phyloP scores from a whole-genome alignment of 2,113 vertebrate species.

The Gymnobelideus leadbeateri region DNA sequence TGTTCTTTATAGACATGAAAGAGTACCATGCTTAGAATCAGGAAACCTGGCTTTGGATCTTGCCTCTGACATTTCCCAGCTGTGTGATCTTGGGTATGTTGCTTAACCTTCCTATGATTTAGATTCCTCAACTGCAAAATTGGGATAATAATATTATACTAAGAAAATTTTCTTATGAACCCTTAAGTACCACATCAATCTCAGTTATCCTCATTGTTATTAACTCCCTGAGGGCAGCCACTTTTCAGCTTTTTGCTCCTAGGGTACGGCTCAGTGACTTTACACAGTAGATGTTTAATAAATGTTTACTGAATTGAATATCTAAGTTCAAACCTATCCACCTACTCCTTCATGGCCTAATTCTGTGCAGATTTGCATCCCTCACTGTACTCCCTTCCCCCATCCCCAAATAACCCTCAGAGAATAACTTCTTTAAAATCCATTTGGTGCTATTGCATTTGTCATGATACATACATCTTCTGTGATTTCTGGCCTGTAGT shows the following conservation, averaged over 20 bases:
- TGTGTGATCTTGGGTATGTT: constrained; percentile 41
- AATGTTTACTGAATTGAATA: constrained; percentile 47
- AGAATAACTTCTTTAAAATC: constrained; percentile 49
- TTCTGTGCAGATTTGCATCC: constrained; percentile 25
- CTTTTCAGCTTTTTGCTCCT: neutral
- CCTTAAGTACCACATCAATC: neutral
- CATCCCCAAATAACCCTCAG: constrained; percentile 50
- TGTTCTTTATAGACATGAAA: neutral
- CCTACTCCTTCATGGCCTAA: constrained; percentile 42
- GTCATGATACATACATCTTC: constrained; percentile 55
- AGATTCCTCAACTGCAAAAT: constrained; percentile 51
- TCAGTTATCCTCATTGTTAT: neutral
- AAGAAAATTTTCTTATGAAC: neutral
- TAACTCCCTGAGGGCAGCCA: neutral
- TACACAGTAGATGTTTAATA: neutral
- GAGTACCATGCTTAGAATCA: neutral
- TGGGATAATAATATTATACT: neutral
- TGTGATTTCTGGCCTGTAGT: constrained; percentile 60
- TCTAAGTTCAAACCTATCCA: constrained; percentile 53
- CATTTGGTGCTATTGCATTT: constrained; percentile 55
- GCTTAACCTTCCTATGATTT: constrained; percentile 36
- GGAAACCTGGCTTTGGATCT: neutral
- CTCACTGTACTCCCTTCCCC: neutral
- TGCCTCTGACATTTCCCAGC: constrained; percentile 13
- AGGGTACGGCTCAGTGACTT: neutral